These are phyloP conservation scores for Asbolus verrucosus DNA, from an alignment of 1,140 invertebrate species.

Conservation along the genomic window DNA sequence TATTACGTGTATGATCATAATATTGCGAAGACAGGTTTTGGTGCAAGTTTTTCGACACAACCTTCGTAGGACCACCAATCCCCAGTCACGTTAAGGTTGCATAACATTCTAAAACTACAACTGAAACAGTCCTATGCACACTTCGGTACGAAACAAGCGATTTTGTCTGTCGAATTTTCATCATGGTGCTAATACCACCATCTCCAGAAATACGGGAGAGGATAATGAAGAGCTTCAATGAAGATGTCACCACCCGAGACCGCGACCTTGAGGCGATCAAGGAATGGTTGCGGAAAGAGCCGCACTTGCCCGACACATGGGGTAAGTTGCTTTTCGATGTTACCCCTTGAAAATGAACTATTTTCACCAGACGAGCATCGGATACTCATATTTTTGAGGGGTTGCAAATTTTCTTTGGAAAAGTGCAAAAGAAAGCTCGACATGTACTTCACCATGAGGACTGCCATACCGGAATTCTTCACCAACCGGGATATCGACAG, in stretches of 20 bases:
- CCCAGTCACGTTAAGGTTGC: no score
- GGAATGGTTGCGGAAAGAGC: constrained; percentile 78
- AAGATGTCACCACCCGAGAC: constrained; percentile 72
- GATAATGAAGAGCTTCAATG: constrained; percentile 79
- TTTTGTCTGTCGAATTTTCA: no score
- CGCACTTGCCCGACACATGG: constrained; percentile 75
- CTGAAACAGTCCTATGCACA: no score
- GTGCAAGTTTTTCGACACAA: no score
- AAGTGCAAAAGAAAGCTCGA: constrained; percentile 83
- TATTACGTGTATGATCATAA: no score
- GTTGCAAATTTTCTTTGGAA: constrained; percentile 83
- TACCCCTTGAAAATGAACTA: no score
- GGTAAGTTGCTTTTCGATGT: no score
- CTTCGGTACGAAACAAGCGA: no score
- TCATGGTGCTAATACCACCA: constrained; percentile 63
- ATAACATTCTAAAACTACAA: no score
- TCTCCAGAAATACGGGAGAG: constrained; percentile 74
- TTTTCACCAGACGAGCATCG: constrained; percentile 81
- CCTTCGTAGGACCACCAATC: no score
- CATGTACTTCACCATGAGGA: constrained; percentile 79
- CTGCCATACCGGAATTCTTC: constrained; percentile 84
- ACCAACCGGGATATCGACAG: constrained; percentile 76
- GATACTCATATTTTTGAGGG: constrained; percentile 79
- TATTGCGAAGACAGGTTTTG: no score
- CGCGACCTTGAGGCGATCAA: constrained; percentile 75